Evolutionary conservation across 2,113 vertebrate species (phyloP).

Genomic region (Setophaga petechia): DNA sequence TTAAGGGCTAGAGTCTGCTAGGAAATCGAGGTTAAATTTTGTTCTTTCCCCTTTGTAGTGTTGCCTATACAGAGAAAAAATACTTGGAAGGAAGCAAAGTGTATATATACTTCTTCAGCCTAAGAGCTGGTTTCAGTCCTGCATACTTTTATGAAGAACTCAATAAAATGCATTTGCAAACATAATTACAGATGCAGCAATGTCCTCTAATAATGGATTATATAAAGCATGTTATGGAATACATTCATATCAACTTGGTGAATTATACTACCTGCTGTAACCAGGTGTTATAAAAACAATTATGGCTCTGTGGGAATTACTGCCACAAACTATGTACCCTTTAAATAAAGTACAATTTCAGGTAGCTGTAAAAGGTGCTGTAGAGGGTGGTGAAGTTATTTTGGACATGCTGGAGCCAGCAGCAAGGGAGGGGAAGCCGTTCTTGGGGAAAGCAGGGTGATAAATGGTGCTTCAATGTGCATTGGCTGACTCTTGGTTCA

Average conservation of each 20-base stretch:
- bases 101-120: background rate
- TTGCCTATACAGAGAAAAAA: background rate
- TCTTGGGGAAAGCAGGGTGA: background rate
- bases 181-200: constrained; percentile 63
- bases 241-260: constrained; percentile 38
- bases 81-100: background rate
- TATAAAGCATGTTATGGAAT: constrained; percentile 63
- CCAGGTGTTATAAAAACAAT: constrained; percentile 49
- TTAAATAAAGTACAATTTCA: background rate
- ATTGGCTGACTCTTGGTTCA: background rate
- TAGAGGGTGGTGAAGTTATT: background rate
- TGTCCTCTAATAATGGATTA: constrained; percentile 63
- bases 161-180: constrained; percentile 65
- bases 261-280: constrained; percentile 16
- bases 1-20: background rate
- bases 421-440: background rate
- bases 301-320: background rate
- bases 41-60: background rate
- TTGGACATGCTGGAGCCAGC: background rate
- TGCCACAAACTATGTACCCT: background rate
- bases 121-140: background rate
- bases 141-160: constrained; percentile 36
- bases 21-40: background rate
- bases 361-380: background rate
- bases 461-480: background rate